A percentile compares a stretch with the other conserved stretches of the same genome.
Evolutionary conservation across 2,113 vertebrate genomes (phyloP).

Genomic region (Bambusicola thoracicus): DNA sequence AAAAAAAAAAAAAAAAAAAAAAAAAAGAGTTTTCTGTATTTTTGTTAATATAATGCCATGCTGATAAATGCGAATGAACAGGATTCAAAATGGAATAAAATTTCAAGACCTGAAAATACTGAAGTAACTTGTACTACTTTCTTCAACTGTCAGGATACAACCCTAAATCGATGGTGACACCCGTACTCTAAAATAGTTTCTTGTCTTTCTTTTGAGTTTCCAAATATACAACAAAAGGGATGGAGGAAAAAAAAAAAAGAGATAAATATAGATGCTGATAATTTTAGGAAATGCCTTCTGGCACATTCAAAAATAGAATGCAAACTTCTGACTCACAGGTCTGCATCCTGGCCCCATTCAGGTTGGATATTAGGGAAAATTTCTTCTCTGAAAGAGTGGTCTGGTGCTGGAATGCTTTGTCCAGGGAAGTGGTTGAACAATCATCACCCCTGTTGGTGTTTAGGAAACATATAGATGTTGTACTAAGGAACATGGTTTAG

Average conservation of each 20-base stretch:
- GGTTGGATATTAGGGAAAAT: no score
- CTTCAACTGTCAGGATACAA: not conserved
- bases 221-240: slow-evolving; percentile 45
- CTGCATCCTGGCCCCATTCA: slow-evolving; percentile 6
- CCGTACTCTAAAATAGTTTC: slow-evolving; percentile 1
- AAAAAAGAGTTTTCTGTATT: not conserved
- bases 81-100: not conserved
- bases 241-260: slow-evolving; percentile 23
- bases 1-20: no score
- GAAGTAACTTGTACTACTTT: not conserved
- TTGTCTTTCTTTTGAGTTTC: slow-evolving; percentile 45
- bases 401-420: no score
- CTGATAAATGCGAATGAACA: not conserved
- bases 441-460: no score
- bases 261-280: slow-evolving; percentile 58
- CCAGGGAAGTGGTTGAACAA: no score
- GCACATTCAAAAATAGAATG: not conserved
- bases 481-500: no score
- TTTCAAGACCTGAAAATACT: not conserved
- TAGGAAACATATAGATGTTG: no score
- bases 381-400: no score
- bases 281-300: slow-evolving; percentile 69
- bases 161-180: not conserved
- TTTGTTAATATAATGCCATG: not conserved
- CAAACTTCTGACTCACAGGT: slow-evolving; percentile 60